These are phyloP conservation scores for Drosophila bipectinata DNA, from an alignment of 1,140 invertebrate genomes.

Conservation along the genomic window DNA sequence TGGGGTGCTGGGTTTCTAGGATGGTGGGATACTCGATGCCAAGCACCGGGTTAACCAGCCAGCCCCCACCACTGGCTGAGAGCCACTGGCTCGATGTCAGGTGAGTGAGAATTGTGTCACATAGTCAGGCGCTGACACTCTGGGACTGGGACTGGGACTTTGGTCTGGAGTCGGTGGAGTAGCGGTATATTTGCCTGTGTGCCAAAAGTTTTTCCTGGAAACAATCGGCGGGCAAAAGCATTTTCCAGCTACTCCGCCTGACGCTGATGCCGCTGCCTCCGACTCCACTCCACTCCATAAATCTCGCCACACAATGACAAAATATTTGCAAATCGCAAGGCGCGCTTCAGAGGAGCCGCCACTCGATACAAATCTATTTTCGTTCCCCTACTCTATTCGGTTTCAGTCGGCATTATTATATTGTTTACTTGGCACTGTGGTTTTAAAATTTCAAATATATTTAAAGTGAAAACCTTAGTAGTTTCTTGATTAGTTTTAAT, in stretches of 20 bases:
- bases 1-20: constrained; percentile 26
- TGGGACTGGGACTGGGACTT: constrained; percentile 29
- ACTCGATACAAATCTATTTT: constrained; percentile 83
- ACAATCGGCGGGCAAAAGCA: constrained; percentile 70
- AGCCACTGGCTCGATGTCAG: constrained; percentile 58
- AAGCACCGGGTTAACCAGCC: constrained; percentile 7
- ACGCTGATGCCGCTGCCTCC: constrained; percentile 23
- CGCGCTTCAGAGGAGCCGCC: constrained; percentile 81
- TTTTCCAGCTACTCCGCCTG: constrained; percentile 46
- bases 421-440: constrained; percentile 61
- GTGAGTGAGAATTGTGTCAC: constrained; percentile 82
- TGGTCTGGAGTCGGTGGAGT: constrained; percentile 38
- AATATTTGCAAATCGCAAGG: constrained; percentile 84
- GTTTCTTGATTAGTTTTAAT: background rate
- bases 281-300: constrained; percentile 79
- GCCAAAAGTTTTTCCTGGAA: constrained; percentile 77
- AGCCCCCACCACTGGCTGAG: constrained; percentile 1
- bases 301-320: constrained; percentile 83
- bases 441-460: background rate
- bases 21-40: background rate
- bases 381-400: constrained; percentile 45
- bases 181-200: constrained; percentile 77
- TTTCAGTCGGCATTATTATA: constrained; percentile 73
- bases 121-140: constrained; percentile 81
- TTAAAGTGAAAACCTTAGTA: background rate